Conservation (phyloP, 2,113 vertebrate species). For the Pleuronectes platessa region DNA sequence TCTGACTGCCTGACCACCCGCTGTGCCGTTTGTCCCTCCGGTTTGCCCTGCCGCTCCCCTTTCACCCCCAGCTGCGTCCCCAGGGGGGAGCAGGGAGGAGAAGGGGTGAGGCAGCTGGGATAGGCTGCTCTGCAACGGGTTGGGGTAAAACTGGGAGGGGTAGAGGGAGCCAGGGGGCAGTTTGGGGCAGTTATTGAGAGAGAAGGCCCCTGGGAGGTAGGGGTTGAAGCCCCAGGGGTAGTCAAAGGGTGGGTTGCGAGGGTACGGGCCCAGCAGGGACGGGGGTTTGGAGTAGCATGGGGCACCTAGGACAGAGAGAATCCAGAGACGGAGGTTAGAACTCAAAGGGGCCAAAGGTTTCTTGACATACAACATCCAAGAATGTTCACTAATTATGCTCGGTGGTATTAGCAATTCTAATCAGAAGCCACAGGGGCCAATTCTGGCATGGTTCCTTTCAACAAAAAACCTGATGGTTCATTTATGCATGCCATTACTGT, state of each 20-base stretch:
- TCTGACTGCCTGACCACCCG: constrained; percentile 71
- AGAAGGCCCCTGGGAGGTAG: constrained; percentile 90
- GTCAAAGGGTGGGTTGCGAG: constrained; percentile 87
- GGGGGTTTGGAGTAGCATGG: constrained; percentile 90
- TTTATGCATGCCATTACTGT: constrained; percentile 73
- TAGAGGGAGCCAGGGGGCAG: constrained; percentile 90
- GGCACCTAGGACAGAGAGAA: constrained; percentile 80
- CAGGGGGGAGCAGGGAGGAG: constrained; percentile 82
- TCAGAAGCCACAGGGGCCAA: constrained; percentile 74
- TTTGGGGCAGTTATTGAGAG: constrained; percentile 88
- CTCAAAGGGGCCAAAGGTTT: constrained; percentile 71
- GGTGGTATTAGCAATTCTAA: constrained; percentile 76
- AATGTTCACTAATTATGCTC: constrained; percentile 76
- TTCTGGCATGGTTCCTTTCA: constrained; percentile 63
- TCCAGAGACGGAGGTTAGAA: constrained; percentile 64
- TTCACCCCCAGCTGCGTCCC: constrained; percentile 73
- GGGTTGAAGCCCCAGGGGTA: constrained; percentile 94
- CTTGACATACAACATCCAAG: constrained; percentile 76
- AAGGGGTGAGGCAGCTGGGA: constrained; percentile 87
- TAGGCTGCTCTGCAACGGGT: constrained; percentile 85
- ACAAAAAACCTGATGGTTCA: constrained; percentile 67
- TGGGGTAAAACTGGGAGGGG: constrained; percentile 91
- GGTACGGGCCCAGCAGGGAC: constrained; percentile 87
- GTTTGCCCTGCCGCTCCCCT: constrained; percentile 73
- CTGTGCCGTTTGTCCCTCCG: constrained; percentile 77